Percentiles rank a stretch among this genome's conserved stretches.
phyloP scores from a whole-genome alignment of 2,113 vertebrate genomes.

The Hydrochoerus hydrochaeris region DNA sequence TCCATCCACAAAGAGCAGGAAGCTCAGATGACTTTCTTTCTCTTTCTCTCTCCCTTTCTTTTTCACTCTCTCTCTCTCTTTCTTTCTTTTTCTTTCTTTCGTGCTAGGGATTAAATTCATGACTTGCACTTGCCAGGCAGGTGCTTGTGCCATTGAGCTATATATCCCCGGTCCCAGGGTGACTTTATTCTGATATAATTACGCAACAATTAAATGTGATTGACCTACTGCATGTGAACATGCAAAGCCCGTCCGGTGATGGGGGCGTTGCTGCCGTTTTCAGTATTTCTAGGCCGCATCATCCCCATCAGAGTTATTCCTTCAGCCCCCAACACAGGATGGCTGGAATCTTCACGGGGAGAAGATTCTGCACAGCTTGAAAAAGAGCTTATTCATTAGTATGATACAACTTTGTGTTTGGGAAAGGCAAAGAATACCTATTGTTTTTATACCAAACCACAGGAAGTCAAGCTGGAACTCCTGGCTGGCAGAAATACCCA shows the following conservation, averaged over 20 bases:
- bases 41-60: too few relatives aligned
- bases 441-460: constrained; percentile 55
- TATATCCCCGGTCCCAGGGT: neutral
- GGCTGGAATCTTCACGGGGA: neutral
- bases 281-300: neutral
- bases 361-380: neutral
- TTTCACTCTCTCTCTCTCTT: too few relatives aligned
- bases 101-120: too few relatives aligned
- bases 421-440: constrained; percentile 63
- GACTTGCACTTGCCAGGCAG: too few relatives aligned
- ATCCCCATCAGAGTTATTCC: neutral
- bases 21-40: neutral
- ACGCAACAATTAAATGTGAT: neutral
- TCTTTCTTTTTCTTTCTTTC: neutral
- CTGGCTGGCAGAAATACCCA: constrained; percentile 19
- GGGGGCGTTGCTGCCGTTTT: neutral
- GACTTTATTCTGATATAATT: neutral
- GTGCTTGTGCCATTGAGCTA: too few relatives aligned
- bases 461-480: constrained; percentile 48
- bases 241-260: neutral
- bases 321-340: neutral
- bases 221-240: neutral
- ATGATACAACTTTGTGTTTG: neutral
- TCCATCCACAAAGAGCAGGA: fast-evolving
- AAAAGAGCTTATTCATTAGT: constrained; percentile 49